Percentiles rank a stretch among this genome's conserved stretches.
Evolutionary conservation across 2,888 invertebrate species (phyloP).

Genomic region (Odontocerum albicorne): DNA sequence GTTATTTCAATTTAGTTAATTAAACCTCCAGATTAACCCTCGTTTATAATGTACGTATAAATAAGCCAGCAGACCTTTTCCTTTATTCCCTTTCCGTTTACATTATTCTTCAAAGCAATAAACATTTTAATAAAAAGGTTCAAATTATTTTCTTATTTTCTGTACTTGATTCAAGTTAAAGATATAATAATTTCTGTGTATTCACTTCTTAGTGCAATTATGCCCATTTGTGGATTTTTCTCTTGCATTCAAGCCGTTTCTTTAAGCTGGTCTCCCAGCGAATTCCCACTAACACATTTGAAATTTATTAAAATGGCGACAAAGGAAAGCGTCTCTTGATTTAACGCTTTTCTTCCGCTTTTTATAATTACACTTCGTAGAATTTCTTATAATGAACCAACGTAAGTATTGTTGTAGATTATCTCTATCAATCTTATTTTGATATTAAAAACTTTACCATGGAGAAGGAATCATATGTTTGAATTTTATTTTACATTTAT

Average conservation of each 20-base stretch:
- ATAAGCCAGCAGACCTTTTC: constrained; percentile 8
- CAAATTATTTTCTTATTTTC: background rate
- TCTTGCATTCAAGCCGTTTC: background rate
- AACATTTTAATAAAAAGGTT: background rate
- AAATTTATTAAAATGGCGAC: constrained; percentile 24
- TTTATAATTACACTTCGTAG: background rate
- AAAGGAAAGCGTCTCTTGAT: constrained; percentile 11
- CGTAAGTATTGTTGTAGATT: no score
- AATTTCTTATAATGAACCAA: constrained; percentile 6
- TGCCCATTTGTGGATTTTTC: background rate
- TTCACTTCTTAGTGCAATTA: background rate
- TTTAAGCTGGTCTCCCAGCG: background rate
- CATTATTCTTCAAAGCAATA: background rate
- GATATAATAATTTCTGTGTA: no score
- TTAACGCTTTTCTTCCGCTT: constrained; percentile 1
- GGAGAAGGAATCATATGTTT: no score
- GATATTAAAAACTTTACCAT: no score
- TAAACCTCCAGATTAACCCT: constrained; percentile 31
- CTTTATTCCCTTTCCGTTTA: constrained; percentile 1
- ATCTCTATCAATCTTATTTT: no score
- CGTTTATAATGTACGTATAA: constrained; percentile 21
- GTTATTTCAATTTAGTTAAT: constrained; percentile 32
- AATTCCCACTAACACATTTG: constrained; percentile 21
- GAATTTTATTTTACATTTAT: no score
- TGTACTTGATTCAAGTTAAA: no score